phyloP scores from a whole-genome alignment of 2,113 vertebrate genomes.

The Rhinogobius similis region DNA sequence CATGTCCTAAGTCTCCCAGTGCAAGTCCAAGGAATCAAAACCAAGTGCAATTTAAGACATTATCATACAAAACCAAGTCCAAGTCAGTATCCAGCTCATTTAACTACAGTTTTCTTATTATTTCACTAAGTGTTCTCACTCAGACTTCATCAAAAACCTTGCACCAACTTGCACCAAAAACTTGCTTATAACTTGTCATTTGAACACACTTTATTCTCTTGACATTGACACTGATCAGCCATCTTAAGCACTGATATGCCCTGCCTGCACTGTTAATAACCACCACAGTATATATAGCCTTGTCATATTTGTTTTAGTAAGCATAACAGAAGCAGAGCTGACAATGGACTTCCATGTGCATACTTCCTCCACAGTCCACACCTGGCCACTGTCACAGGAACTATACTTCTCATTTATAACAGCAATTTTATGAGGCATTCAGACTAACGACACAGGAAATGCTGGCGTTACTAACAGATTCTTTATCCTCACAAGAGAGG shows the following conservation, averaged over 20 bases:
- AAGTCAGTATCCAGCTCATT: too few relatives aligned
- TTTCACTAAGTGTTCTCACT: too few relatives aligned
- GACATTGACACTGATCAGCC: background rate
- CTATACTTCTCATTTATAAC: slow-evolving; percentile 62
- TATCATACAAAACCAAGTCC: too few relatives aligned
- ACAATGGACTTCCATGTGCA: slow-evolving; percentile 68
- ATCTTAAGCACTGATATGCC: background rate
- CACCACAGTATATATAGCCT: background rate
- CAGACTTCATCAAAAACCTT: too few relatives aligned
- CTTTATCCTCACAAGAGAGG: slow-evolving; percentile 38
- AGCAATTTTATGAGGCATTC: slow-evolving; percentile 12
- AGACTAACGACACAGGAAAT: slow-evolving; percentile 42
- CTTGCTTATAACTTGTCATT: background rate
- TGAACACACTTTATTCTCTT: background rate
- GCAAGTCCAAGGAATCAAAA: too few relatives aligned
- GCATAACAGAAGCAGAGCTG: slow-evolving; percentile 18
- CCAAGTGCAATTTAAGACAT: too few relatives aligned
- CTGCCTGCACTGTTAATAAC: too few relatives aligned
- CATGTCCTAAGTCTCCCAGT: too few relatives aligned
- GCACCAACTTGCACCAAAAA: too few relatives aligned
- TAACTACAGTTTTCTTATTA: too few relatives aligned
- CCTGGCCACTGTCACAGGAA: slow-evolving; percentile 72
- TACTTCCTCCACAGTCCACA: slow-evolving; percentile 81
- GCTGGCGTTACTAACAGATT: slow-evolving; percentile 39
- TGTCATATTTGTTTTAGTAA: slow-evolving; percentile 49